Percentiles rank a stretch among this genome's conserved stretches.
Evolutionary conservation across 1,140 invertebrate species (phyloP).

Genomic region (Brachystomella parvula): DNA sequence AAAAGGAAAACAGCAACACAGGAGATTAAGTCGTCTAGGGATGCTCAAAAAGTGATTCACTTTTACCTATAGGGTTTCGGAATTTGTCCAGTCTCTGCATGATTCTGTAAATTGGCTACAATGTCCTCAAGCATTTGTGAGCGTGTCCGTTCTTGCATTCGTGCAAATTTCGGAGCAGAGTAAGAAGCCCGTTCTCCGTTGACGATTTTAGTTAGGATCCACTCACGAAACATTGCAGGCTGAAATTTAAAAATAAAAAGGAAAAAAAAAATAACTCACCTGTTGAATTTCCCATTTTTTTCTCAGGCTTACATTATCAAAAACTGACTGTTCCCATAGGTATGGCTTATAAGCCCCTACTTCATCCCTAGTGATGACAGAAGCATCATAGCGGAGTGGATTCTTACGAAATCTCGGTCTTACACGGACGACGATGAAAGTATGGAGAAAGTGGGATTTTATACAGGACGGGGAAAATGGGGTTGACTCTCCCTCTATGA

Average conservation of each 20-base stretch:
- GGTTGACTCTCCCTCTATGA: conserved; percentile 74
- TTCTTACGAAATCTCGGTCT: conserved; percentile 75
- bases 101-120: conserved; percentile 85
- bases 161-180: conserved; percentile 90
- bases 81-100: conserved; percentile 89
- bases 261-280: conserved; percentile 5
- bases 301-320: conserved; percentile 67
- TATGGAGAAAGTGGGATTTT: conserved; percentile 86
- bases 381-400: conserved; percentile 75
- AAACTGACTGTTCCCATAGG: conserved; percentile 85
- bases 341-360: conserved; percentile 95
- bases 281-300: background rate
- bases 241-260: conserved; percentile 8
- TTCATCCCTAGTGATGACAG: conserved; percentile 90
- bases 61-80: conserved; percentile 81
- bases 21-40: too few relatives aligned
- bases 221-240: conserved; percentile 67
- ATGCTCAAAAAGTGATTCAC: background rate
- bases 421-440: conserved; percentile 78
- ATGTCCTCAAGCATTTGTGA: conserved; percentile 88
- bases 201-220: conserved; percentile 93
- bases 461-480: conserved; percentile 85
- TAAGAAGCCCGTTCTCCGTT: conserved; percentile 95
- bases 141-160: conserved; percentile 84
- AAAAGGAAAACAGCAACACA: conserved; percentile 4